phyloP scores from a whole-genome alignment of 2,888 invertebrate species.

The Amphipoea oculea region DNA sequence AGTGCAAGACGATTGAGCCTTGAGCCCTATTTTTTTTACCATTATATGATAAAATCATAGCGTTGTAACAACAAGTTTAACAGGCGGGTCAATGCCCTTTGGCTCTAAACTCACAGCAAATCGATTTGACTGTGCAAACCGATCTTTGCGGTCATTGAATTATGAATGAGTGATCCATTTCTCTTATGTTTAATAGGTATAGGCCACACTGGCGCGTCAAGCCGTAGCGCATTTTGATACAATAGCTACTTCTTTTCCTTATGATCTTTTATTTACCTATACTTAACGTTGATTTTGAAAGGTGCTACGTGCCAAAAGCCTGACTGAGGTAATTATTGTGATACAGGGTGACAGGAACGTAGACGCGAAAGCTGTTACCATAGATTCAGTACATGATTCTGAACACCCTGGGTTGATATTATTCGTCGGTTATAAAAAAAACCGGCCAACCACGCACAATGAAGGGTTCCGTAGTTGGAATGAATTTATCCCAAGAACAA shows the following conservation, averaged over 20 bases:
- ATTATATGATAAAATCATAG: slow-evolving; percentile 19
- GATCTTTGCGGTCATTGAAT: slow-evolving; percentile 49
- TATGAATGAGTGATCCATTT: slow-evolving; percentile 56
- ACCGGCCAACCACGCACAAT: too few relatives aligned
- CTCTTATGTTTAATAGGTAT: slow-evolving; percentile 28
- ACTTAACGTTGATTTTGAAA: background rate
- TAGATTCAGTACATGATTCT: background rate
- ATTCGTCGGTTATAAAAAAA: too few relatives aligned
- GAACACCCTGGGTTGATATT: background rate
- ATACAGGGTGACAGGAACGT: background rate
- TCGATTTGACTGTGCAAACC: slow-evolving; percentile 51
- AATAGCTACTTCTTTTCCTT: background rate
- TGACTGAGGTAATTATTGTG: background rate
- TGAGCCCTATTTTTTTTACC: background rate
- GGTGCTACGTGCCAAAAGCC: background rate
- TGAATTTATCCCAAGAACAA: too few relatives aligned
- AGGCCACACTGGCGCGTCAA: slow-evolving; percentile 5
- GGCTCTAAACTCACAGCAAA: slow-evolving; percentile 42
- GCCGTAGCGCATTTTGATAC: background rate
- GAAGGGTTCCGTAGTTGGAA: too few relatives aligned
- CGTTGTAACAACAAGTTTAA: background rate
- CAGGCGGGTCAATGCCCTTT: slow-evolving; percentile 46
- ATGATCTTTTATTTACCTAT: background rate
- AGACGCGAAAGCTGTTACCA: background rate
- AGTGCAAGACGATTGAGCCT: background rate